Evolutionary conservation across 2,888 invertebrate genomes (phyloP).

Genomic region (Microdon myrmicae): DNA sequence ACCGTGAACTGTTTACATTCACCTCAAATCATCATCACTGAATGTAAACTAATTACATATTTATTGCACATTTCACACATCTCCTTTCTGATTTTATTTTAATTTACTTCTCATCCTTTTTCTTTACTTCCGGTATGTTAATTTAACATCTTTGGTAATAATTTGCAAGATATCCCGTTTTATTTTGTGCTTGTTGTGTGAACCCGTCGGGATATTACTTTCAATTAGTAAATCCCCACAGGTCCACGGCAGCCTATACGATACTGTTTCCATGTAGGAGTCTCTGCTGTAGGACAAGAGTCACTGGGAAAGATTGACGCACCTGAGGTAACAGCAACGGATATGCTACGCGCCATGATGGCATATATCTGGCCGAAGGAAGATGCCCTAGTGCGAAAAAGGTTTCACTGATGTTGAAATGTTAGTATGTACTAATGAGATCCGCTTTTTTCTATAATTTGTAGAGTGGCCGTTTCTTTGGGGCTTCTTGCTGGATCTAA

Average conservation of each 20-base stretch:
- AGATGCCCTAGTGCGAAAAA: conserved; percentile 62
- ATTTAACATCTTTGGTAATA: conserved; percentile 13
- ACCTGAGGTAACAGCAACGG: conserved; percentile 73
- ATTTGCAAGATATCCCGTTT: conserved; percentile 43
- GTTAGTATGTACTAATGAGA: not conserved
- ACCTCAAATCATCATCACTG: not conserved
- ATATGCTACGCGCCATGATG: conserved; percentile 90
- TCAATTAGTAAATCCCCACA: conserved; percentile 65
- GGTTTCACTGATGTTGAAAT: conserved; percentile 47
- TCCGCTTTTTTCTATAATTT: conserved; percentile 57
- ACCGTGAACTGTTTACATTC: conserved; percentile 5
- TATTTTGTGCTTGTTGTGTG: conserved; percentile 64
- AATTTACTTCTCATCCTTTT: conserved; percentile 4
- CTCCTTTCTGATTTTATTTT: conserved; percentile 3
- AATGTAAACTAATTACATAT: conserved; percentile 10
- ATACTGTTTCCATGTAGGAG: conserved; percentile 93
- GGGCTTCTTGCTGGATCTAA: conserved; percentile 85
- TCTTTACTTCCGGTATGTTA: conserved; percentile 29
- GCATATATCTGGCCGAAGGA: conserved; percentile 96
- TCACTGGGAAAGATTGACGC: conserved; percentile 74
- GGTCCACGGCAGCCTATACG: conserved; percentile 68
- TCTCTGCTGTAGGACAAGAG: conserved; percentile 69
- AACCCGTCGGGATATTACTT: conserved; percentile 64
- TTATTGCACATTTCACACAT: not conserved
- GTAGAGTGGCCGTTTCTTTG: conserved; percentile 85